These are phyloP conservation scores for Rhinopomastus cyanomelas DNA, from an alignment of 2,113 vertebrate species.

Conservation along the genomic window DNA sequence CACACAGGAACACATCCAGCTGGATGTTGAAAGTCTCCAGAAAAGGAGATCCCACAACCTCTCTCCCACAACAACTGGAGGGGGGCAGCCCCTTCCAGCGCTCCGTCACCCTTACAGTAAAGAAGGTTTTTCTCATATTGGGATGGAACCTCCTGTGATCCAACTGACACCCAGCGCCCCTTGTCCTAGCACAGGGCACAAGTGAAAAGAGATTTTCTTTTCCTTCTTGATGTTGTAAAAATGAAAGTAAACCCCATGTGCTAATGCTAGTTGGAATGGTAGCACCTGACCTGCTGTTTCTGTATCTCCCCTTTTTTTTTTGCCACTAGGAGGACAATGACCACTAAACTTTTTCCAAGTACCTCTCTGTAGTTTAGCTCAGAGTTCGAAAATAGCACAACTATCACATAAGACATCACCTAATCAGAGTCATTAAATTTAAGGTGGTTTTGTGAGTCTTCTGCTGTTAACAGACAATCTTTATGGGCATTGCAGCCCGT, in stretches of 20 bases:
- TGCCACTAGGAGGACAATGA: not conserved
- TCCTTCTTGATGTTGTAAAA: too few species aligned
- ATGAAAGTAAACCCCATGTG: fast-evolving
- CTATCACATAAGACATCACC: not conserved
- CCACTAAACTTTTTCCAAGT: not conserved
- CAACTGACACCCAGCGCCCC: too few species aligned
- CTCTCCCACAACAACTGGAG: too few species aligned
- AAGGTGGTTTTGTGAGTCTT: not conserved
- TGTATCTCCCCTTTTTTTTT: not conserved
- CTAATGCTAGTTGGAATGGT: not conserved
- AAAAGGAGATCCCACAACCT: too few species aligned
- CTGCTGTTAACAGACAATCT: not conserved
- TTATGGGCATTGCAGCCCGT: not conserved
- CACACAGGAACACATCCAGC: too few species aligned
- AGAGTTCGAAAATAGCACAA: not conserved
- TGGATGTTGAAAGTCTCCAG: too few species aligned
- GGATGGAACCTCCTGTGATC: too few species aligned
- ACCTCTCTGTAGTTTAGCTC: not conserved
- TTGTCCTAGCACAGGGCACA: too few species aligned
- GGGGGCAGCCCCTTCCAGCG: too few species aligned
- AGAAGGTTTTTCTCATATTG: too few species aligned
- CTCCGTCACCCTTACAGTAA: too few species aligned
- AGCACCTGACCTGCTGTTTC: not conserved
- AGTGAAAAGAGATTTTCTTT: too few species aligned
- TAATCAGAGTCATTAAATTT: not conserved